Evolutionary conservation across 2,888 invertebrate species (phyloP).

Genomic region (Nomada goodeniana): DNA sequence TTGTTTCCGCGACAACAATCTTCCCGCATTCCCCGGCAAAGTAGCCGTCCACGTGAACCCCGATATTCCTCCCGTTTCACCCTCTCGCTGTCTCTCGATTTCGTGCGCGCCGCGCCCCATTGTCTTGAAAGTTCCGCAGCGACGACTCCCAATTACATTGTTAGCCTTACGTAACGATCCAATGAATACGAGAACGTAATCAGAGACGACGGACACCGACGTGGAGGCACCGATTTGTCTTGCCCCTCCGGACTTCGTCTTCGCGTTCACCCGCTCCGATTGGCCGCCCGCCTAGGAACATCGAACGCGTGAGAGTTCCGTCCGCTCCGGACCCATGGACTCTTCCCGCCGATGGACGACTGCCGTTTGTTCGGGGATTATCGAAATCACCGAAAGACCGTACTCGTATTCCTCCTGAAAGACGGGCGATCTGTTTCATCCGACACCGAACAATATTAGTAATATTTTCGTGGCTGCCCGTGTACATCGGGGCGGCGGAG

Average conservation of each 20-base stretch:
- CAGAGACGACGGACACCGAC: conserved; percentile 46
- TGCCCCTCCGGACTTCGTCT: conserved; percentile 19
- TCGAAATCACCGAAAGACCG: no score
- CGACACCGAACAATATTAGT: no score
- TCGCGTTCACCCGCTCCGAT: conserved; percentile 46
- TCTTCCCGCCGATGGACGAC: neutral
- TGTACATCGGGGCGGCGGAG: no score
- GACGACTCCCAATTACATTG: conserved; percentile 70
- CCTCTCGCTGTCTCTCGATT: neutral
- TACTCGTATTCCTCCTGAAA: no score
- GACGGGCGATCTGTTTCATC: no score
- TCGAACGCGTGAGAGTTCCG: conserved; percentile 54
- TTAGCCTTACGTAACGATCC: conserved; percentile 81
- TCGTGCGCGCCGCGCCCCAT: conserved; percentile 21
- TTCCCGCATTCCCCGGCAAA: conserved; percentile 78
- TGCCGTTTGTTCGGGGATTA: no score
- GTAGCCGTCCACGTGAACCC: conserved; percentile 26
- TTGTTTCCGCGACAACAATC: conserved; percentile 80
- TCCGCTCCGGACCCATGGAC: neutral
- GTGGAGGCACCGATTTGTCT: conserved; percentile 40
- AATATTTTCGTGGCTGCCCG: neutral
- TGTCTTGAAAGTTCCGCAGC: conserved; percentile 58
- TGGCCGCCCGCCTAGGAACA: conserved; percentile 30
- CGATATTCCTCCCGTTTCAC: neutral
- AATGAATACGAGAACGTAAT: conserved; percentile 80